Conservation (phyloP, 2,797 vertebrate genomes). For the Lagocephalus sceleratus region DNA sequence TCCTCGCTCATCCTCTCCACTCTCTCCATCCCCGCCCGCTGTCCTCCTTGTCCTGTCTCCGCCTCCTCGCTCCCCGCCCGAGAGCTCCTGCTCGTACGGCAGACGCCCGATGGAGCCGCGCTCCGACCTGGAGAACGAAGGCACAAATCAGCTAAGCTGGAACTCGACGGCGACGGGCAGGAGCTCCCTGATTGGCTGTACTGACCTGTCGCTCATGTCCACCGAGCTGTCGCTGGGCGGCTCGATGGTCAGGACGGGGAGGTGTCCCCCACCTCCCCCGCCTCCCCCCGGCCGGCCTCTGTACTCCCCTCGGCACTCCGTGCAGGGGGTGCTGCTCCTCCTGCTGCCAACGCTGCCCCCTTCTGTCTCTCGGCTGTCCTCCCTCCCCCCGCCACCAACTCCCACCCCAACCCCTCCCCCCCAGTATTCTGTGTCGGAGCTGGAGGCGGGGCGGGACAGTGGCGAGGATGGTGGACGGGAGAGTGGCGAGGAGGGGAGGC, state of each 20-base stretch:
- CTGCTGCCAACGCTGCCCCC: constrained; percentile 76
- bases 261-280: constrained; percentile 73
- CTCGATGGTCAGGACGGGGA: constrained; percentile 89
- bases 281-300: constrained; percentile 50
- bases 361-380: constrained; percentile 80
- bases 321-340: constrained; percentile 82
- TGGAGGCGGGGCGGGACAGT: constrained; percentile 81
- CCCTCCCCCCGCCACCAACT: constrained; percentile 61
- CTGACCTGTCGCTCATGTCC: constrained; percentile 89
- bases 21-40: constrained; percentile 47
- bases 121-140: constrained; percentile 50
- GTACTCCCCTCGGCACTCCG: constrained; percentile 86
- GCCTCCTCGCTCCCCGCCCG: constrained; percentile 46
- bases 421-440: constrained; percentile 83
- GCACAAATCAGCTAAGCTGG: too few species aligned
- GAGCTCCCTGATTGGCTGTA: constrained; percentile 5
- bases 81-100: constrained; percentile 83
- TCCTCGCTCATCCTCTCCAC: constrained; percentile 56
- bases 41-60: constrained; percentile 26
- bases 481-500: constrained; percentile 80
- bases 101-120: constrained; percentile 70
- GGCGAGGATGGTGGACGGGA: constrained; percentile 82
- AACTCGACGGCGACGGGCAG: too few species aligned
- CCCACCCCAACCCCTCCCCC: constrained; percentile 71
- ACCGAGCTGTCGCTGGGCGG: constrained; percentile 93